Conservation (phyloP, 2,113 vertebrate genomes). For the Halcyon malimbica region DNA sequence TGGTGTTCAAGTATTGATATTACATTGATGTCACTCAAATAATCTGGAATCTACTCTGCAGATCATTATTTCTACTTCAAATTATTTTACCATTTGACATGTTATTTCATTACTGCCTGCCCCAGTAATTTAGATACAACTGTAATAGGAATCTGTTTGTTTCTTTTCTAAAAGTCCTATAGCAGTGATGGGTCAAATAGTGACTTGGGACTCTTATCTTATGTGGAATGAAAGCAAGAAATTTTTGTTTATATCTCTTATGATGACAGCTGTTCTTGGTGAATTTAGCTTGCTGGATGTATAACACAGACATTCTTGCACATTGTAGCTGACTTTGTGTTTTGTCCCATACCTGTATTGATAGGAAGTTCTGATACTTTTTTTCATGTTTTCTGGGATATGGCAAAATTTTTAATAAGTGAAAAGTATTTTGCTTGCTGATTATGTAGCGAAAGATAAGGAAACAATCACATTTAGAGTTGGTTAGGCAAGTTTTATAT, state of each 20-base stretch:
- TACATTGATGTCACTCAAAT: not conserved
- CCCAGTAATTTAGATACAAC: not conserved
- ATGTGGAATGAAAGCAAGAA: not conserved
- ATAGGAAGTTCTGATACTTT: not conserved
- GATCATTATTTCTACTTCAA: not conserved
- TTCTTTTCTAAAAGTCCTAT: not conserved
- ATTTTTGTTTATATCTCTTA: not conserved
- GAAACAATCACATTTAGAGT: not conserved
- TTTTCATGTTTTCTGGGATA: not conserved
- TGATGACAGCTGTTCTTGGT: rapidly evolving
- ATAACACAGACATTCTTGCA: not conserved
- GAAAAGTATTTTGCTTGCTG: not conserved
- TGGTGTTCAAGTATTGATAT: not conserved
- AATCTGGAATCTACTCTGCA: not conserved
- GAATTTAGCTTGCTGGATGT: not conserved
- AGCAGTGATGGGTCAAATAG: not conserved
- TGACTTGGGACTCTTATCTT: not conserved
- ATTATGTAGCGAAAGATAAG: not conserved
- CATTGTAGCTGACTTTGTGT: not conserved
- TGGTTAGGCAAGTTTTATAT: not conserved
- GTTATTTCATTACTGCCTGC: not conserved
- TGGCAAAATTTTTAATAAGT: not conserved
- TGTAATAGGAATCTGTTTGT: not conserved
- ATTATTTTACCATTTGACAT: not conserved
- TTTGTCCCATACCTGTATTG: not conserved